Evolutionary conservation across 2,113 vertebrate genomes (phyloP).

Genomic region (Fukomys damarensis): DNA sequence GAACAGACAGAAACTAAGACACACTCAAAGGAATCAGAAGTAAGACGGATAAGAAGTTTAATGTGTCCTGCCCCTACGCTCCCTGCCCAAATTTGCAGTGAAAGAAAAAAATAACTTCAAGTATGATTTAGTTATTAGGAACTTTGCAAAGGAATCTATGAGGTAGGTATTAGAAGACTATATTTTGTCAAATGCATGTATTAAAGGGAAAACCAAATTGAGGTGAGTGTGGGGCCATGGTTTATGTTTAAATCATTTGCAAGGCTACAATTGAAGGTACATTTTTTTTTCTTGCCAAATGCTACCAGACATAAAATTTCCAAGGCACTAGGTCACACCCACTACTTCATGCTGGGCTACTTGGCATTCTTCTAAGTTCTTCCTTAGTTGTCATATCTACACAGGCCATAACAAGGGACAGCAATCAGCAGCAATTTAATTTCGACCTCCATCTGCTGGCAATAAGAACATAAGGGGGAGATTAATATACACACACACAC

Average conservation of each 20-base stretch:
- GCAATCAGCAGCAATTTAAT: constrained; percentile 81
- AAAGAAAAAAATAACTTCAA: not conserved
- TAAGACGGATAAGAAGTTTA: not conserved
- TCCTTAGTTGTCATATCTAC: constrained; percentile 81
- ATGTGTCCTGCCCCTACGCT: not conserved
- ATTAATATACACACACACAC: constrained; percentile 79
- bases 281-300: constrained; percentile 68
- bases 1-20: not conserved
- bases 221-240: not conserved
- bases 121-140: not conserved
- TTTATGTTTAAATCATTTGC: constrained; percentile 33
- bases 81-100: not conserved
- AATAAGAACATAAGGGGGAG: constrained; percentile 82
- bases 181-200: not conserved
- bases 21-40: not conserved
- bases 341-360: constrained; percentile 77
- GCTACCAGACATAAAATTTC: constrained; percentile 66
- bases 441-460: constrained; percentile 83
- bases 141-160: not conserved
- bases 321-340: constrained; percentile 58
- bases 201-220: not conserved
- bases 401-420: constrained; percentile 83
- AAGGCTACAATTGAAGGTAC: not conserved
- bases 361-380: constrained; percentile 80
- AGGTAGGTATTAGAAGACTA: not conserved